Evolutionary conservation across 2,797 vertebrate species (phyloP).

Genomic region (Furcifer pardalis): DNA sequence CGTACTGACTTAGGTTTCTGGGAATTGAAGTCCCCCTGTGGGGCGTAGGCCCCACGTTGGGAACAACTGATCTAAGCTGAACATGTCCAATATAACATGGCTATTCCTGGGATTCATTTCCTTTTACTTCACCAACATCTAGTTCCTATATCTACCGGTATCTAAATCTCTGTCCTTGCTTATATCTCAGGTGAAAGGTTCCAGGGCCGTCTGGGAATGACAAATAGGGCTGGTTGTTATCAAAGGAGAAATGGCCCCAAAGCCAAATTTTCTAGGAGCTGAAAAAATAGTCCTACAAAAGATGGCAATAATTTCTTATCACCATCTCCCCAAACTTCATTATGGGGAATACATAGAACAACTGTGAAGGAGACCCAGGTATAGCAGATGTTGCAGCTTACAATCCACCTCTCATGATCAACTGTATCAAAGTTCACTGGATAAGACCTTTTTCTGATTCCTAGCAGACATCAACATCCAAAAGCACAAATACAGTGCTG

Average conservation of each 20-base stretch:
- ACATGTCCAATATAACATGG: not conserved
- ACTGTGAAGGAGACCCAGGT: too few species aligned
- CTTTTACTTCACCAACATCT: not conserved
- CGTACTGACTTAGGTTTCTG: too few species aligned
- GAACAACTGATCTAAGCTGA: too few species aligned
- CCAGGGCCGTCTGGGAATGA: not conserved
- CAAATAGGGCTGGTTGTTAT: not conserved
- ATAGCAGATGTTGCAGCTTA: not conserved
- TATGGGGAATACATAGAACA: not conserved
- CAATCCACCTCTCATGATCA: not conserved
- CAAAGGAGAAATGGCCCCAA: not conserved
- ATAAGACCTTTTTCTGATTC: not conserved
- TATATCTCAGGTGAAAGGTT: not conserved
- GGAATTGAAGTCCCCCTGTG: too few species aligned
- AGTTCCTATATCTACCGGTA: not conserved
- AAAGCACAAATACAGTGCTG: not conserved
- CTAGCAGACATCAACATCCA: not conserved
- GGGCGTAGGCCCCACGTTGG: too few species aligned
- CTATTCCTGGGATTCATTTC: not conserved
- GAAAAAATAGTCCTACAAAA: not conserved
- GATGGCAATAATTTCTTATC: too few species aligned
- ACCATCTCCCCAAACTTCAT: too few species aligned
- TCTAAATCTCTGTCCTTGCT: too few species aligned
- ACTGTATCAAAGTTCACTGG: not conserved
- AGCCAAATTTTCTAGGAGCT: not conserved